A percentile compares a stretch with the other conserved stretches of the same genome.
Evolutionary conservation across 2,113 vertebrate species (phyloP).

Genomic region (Myotis lucifugus): DNA sequence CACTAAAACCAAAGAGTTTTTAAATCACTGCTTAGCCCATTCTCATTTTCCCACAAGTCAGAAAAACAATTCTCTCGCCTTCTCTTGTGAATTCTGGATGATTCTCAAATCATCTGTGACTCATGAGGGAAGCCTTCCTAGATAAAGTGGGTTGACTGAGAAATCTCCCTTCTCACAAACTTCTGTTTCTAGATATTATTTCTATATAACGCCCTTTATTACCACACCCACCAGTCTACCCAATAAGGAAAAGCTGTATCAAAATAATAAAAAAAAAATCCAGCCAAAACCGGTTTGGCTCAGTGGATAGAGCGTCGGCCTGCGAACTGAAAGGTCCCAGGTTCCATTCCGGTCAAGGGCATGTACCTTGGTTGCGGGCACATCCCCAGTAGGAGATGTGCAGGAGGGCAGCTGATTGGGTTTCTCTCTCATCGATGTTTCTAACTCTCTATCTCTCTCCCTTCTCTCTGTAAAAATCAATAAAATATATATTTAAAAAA

Average conservation of each 20-base stretch:
- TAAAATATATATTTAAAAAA: too few relatives aligned
- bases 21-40: background rate
- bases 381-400: too few relatives aligned
- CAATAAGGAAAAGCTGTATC: slow-evolving; percentile 28
- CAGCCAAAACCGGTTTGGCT: too few relatives aligned
- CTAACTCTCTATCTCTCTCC: too few relatives aligned
- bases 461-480: too few relatives aligned
- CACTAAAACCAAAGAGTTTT: slow-evolving; percentile 24
- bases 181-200: slow-evolving; percentile 49
- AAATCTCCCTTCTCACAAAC: slow-evolving; percentile 3
- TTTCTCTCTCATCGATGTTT: too few relatives aligned
- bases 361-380: too few relatives aligned
- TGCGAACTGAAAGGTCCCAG: too few relatives aligned
- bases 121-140: slow-evolving; percentile 52
- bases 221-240: background rate
- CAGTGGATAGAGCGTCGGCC: too few relatives aligned
- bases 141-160: slow-evolving; percentile 38
- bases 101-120: slow-evolving; percentile 55
- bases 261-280: background rate
- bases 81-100: slow-evolving; percentile 42
- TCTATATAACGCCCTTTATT: background rate
- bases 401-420: too few relatives aligned
- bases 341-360: too few relatives aligned
- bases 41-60: slow-evolving; percentile 4
- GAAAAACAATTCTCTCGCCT: background rate